These are phyloP conservation scores for Chionomys nivalis DNA, from an alignment of 2,113 vertebrate species.

Conservation along the genomic window DNA sequence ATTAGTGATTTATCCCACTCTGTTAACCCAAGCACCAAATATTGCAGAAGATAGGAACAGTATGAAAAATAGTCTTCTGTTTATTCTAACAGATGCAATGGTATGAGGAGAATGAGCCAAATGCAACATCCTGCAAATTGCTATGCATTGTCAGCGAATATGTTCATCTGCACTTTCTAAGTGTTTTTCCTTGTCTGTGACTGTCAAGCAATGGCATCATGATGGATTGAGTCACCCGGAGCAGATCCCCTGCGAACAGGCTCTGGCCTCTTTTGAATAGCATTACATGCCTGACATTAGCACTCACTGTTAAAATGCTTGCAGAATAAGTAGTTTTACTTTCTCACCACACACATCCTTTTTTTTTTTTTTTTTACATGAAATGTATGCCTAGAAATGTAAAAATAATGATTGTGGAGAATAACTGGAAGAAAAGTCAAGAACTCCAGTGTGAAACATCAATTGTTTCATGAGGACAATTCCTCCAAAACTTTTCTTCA, in stretches of 20 bases:
- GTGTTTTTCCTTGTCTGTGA: constrained; percentile 41
- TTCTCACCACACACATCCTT: neutral
- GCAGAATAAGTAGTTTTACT: constrained; percentile 44
- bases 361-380: neutral
- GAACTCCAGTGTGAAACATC: neutral
- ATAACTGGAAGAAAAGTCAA: neutral
- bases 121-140: constrained; percentile 12
- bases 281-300: constrained; percentile 47
- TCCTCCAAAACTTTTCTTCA: neutral
- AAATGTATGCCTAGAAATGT: constrained; percentile 1
- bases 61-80: constrained; percentile 22
- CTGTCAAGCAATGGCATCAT: constrained; percentile 53
- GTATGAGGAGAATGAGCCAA: constrained; percentile 33
- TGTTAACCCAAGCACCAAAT: constrained; percentile 23
- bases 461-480: neutral
- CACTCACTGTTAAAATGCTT: neutral
- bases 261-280: neutral
- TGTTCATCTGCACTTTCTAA: neutral
- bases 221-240: constrained; percentile 60
- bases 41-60: constrained; percentile 24
- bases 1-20: neutral
- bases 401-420: neutral
- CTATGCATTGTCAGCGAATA: constrained; percentile 45
- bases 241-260: neutral
- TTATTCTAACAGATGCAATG: constrained; percentile 39